Evolutionary conservation across 1,140 invertebrate genomes (phyloP).

Genomic region (Sycophila sp.): DNA sequence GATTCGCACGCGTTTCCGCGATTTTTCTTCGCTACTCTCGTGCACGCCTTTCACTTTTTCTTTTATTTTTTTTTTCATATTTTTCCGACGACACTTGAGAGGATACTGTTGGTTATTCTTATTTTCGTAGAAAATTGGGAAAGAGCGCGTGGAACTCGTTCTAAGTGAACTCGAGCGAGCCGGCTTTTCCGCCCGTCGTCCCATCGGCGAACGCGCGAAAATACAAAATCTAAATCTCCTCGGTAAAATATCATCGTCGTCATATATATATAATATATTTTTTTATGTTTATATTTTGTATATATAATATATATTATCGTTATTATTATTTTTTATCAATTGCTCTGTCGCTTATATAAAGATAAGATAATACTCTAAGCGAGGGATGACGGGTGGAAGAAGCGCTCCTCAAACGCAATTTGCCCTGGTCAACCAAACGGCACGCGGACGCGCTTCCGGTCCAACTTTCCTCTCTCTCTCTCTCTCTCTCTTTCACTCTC

Average conservation of each 20-base stretch:
- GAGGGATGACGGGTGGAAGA: constrained; percentile 57
- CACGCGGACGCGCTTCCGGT: constrained; percentile 25
- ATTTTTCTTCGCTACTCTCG: neutral
- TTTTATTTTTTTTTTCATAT: constrained; percentile 25
- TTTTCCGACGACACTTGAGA: neutral
- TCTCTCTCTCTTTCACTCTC: neutral
- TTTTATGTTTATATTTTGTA: constrained; percentile 47
- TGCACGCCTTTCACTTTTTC: constrained; percentile 23
- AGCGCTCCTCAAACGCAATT: constrained; percentile 38
- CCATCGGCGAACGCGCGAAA: constrained; percentile 52
- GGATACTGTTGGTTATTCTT: too few species aligned
- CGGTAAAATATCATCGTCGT: constrained; percentile 56
- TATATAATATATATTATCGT: constrained; percentile 51
- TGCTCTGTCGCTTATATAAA: constrained; percentile 60
- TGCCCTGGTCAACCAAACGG: constrained; percentile 3
- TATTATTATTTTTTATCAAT: constrained; percentile 54
- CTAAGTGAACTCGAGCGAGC: constrained; percentile 13
- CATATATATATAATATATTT: constrained; percentile 38
- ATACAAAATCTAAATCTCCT: constrained; percentile 63
- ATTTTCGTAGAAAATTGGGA: neutral
- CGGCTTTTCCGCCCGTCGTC: constrained; percentile 46
- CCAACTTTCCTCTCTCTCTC: constrained; percentile 31
- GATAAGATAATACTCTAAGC: constrained; percentile 61
- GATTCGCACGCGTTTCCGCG: constrained; percentile 25
- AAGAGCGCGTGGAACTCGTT: neutral